Percentiles rank a stretch among this genome's conserved stretches.
Conservation (phyloP, 2,113 vertebrate species). For the Seriola aureovittata region DNA sequence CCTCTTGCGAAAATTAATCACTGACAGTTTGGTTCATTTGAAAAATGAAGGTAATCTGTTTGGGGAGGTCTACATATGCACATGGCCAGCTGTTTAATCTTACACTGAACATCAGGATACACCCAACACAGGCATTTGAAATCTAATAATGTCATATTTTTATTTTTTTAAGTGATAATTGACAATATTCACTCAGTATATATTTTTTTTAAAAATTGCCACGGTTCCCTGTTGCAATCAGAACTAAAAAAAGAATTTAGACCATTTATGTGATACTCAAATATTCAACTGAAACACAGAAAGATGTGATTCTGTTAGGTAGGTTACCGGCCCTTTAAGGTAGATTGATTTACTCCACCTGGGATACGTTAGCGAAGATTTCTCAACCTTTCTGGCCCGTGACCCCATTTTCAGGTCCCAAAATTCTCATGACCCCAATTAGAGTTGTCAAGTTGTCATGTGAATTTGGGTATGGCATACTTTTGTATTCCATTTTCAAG, state of each 20-base stretch:
- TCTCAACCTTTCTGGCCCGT: constrained; percentile 10
- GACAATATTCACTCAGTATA: background rate
- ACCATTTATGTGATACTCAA: background rate
- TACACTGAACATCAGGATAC: background rate
- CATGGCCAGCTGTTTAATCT: constrained; percentile 9
- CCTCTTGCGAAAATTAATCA: constrained; percentile 52
- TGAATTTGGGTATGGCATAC: constrained; percentile 23
- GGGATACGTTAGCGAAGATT: constrained; percentile 4
- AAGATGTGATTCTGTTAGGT: background rate
- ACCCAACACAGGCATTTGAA: background rate
- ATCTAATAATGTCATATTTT: background rate
- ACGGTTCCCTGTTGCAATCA: background rate
- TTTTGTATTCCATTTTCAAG: constrained; percentile 23
- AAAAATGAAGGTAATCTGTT: constrained; percentile 53
- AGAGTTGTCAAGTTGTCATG: constrained; percentile 37
- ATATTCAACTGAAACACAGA: background rate
- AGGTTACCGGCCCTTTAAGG: background rate
- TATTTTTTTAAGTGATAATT: background rate
- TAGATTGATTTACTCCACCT: constrained; percentile 26
- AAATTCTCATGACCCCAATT: constrained; percentile 56
- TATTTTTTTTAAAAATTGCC: background rate
- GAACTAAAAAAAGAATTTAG: background rate
- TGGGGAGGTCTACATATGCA: background rate
- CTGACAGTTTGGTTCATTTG: constrained; percentile 45
- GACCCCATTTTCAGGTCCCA: constrained; percentile 45